Evolutionary conservation across 2,113 vertebrate genomes (phyloP), one percentile per base, ranked within the genome.

Genomic region (Leptobrachium leishanense): DNA sequence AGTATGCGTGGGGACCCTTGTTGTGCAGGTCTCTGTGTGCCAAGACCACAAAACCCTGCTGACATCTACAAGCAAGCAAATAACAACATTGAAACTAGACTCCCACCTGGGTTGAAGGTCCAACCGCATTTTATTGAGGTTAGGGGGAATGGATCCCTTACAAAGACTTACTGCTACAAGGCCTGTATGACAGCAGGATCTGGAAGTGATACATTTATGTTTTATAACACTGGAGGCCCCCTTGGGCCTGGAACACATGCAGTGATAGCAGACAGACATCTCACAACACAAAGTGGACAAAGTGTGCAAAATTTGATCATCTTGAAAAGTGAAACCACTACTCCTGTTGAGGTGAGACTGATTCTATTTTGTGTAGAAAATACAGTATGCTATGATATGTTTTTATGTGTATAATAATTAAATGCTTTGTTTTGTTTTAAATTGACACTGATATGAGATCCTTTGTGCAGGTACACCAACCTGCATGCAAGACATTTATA

Each of bases 141-240:
- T 83, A 90, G 96, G 81, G 95, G 96, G 75, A 99, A 98, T 3
- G 97, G 96, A 77, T 99, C 97, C 77, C 87, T 98, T 82, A 98
- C 97, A 43, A 98, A 98, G 92, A 99, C 97, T 3, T 98, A 98
- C 91, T 98, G 97, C 92, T 99, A 99, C 87, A 99, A 98, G 87
- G 96, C 96, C 11, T 98, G 96, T 81, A 88, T 98, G 84, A 97
- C 97, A 0, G 94, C 95, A 7, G 96, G 96, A 1, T 99, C 97
- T 20, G 96, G 95, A 90, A 98, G 96, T 77, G 97, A 98, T 86
- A 97, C 96, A 75, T 98, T 99, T 87, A 97, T 99, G 96, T 99
- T 99, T 93, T 98, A 98, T 92, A 97, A 98, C 85, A 98, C 95
- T 57, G 96, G 95, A 84, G 92, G 92, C 54, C 95, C 95, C 6